Percentiles rank a stretch among this genome's conserved stretches.
phyloP scores from a whole-genome alignment of 2,797 vertebrate genomes.

The Syncerus caffer region DNA sequence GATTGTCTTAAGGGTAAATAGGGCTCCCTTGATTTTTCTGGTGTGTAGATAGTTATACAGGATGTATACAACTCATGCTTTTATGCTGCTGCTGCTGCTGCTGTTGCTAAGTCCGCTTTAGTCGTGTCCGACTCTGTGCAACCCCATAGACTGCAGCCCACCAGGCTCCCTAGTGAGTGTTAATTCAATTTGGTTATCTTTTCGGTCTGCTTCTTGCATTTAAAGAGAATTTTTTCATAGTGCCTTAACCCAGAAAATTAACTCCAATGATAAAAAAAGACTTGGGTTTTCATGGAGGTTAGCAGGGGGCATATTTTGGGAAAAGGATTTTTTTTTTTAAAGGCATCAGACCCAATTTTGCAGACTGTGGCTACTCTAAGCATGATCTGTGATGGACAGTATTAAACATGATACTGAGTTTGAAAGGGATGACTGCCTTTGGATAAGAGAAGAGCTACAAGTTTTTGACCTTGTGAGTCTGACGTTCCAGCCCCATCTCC shows the following conservation, averaged over 20 bases:
- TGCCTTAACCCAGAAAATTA: not conserved
- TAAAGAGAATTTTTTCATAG: not conserved
- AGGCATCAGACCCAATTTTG: not conserved
- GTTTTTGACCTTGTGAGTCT: not conserved
- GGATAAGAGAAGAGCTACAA: not conserved
- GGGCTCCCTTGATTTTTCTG: not conserved
- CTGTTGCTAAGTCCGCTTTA: too few relatives aligned
- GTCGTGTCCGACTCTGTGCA: too few relatives aligned
- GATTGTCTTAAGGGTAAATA: not conserved
- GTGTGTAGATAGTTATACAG: not conserved
- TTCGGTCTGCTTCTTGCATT: not conserved
- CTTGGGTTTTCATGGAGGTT: not conserved
- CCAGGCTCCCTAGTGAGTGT: not conserved
- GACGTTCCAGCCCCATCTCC: not conserved
- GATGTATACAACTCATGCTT: not conserved
- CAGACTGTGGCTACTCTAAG: not conserved
- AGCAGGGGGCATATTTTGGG: not conserved
- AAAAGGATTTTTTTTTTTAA: not conserved
- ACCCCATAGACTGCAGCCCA: too few relatives aligned
- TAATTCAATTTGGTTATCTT: conserved; percentile 17
- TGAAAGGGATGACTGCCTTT: not conserved
- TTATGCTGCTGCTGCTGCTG: not conserved
- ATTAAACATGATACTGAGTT: not conserved
- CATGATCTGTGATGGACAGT: not conserved
- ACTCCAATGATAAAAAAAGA: not conserved